Conservation (phyloP, 2,113 vertebrate species). For the Psettodes erumei region DNA sequence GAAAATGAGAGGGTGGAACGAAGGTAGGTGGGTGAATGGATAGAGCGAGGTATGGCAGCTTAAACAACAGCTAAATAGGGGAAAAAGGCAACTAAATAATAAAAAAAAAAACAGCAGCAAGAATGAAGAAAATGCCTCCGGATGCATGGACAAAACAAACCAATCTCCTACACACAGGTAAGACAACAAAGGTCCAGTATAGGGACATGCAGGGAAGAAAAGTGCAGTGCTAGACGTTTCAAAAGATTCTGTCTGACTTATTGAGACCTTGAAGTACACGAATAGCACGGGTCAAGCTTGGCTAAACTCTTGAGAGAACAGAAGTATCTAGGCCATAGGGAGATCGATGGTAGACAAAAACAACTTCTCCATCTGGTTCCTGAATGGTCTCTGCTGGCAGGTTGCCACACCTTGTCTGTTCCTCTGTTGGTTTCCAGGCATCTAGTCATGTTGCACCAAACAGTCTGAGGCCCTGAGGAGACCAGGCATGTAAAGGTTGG, state of each 20-base stretch:
- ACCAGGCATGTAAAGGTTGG: slow-evolving; percentile 60
- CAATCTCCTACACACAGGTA: neutral
- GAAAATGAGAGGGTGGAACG: slow-evolving; percentile 9
- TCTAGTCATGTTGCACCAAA: slow-evolving; percentile 58
- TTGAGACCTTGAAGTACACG: slow-evolving; percentile 26
- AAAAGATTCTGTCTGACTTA: slow-evolving; percentile 11
- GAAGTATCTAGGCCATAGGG: slow-evolving; percentile 45
- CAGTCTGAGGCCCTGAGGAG: slow-evolving; percentile 51
- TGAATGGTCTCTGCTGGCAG: slow-evolving; percentile 59
- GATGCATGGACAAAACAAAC: neutral
- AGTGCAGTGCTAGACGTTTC: neutral
- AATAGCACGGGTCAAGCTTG: slow-evolving; percentile 45
- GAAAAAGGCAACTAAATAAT: neutral
- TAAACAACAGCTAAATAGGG: neutral
- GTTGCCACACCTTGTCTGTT: slow-evolving; percentile 57
- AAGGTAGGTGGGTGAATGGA: neutral
- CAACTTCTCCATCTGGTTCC: slow-evolving; percentile 66
- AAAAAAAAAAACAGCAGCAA: too few species aligned
- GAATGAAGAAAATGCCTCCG: neutral
- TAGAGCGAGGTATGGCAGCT: neutral
- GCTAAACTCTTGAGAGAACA: slow-evolving; percentile 38
- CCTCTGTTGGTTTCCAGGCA: slow-evolving; percentile 60
- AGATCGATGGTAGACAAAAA: slow-evolving; percentile 62
- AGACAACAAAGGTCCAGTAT: neutral
- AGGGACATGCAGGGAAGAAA: slow-evolving; percentile 16